These are phyloP conservation scores for Agonopterix subpropinquella DNA, from an alignment of 2,888 invertebrate genomes.

Conservation along the genomic window DNA sequence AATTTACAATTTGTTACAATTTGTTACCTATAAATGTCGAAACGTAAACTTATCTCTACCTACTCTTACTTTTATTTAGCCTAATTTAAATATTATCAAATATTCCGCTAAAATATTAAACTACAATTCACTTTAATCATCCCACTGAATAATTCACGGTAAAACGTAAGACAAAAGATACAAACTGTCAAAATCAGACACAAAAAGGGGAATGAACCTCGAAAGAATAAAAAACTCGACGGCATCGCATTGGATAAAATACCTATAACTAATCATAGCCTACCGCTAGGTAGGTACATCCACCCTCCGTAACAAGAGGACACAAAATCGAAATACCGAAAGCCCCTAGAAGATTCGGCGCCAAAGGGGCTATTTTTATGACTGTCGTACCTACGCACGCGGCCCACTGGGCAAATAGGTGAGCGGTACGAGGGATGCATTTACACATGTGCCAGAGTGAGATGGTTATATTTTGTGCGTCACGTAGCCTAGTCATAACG, in stretches of 20 bases:
- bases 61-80: no score
- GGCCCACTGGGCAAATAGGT: conserved; percentile 71
- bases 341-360: conserved; percentile 70
- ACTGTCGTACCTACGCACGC: conserved; percentile 71
- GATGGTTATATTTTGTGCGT: conserved; percentile 63
- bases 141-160: neutral
- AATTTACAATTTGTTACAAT: conserved; percentile 18
- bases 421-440: conserved; percentile 49
- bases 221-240: neutral
- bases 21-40: neutral
- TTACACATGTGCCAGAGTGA: conserved; percentile 61
- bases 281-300: conserved; percentile 28
- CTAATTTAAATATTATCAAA: no score
- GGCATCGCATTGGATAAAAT: conserved; percentile 13
- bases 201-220: conserved; percentile 7
- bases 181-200: neutral
- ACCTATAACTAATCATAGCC: conserved; percentile 49
- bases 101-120: neutral
- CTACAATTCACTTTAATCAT: no score
- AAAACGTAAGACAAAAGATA: neutral
- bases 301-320: conserved; percentile 60
- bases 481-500: conserved; percentile 72
- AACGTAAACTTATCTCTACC: no score
- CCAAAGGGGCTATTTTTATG: conserved; percentile 76
- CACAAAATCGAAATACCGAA: conserved; percentile 66